A percentile compares a stretch with the other conserved stretches of the same genome.
phyloP scores from a whole-genome alignment of 2,888 invertebrate species.

The Rutpela maculata region DNA sequence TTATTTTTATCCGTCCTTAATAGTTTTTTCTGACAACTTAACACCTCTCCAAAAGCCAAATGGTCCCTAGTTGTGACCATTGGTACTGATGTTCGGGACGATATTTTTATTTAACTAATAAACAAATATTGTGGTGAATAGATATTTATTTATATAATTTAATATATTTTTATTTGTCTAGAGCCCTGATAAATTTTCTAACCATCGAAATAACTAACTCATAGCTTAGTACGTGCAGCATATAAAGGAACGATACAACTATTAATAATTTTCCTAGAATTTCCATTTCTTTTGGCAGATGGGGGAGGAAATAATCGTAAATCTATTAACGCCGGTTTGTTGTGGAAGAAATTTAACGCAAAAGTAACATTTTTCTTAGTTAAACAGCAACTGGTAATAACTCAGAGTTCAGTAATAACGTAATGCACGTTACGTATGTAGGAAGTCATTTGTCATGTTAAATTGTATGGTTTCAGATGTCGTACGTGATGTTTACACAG shows the following conservation, averaged over 20 bases:
- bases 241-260: not conserved
- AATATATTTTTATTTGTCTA: no score
- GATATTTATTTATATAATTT: no score
- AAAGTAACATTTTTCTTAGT: not conserved
- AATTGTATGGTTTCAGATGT: conserved; percentile 41
- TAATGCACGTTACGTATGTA: conserved; percentile 36
- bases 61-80: no score
- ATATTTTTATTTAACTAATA: no score
- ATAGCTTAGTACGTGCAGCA: no score
- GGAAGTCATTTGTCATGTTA: conserved; percentile 44
- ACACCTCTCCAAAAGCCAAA: no score
- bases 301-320: conserved; percentile 6
- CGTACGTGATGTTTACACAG: conserved; percentile 50
- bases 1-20: no score
- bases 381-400: conserved; percentile 20
- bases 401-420: conserved; percentile 27
- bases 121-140: no score
- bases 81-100: no score
- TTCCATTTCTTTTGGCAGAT: not conserved
- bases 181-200: no score
- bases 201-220: no score
- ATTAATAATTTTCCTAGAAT: not conserved
- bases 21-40: no score
- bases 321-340: not conserved
- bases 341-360: not conserved